These are phyloP conservation scores for Capromys pilorides DNA, from an alignment of 2,797 vertebrate genomes.

Conservation along the genomic window DNA sequence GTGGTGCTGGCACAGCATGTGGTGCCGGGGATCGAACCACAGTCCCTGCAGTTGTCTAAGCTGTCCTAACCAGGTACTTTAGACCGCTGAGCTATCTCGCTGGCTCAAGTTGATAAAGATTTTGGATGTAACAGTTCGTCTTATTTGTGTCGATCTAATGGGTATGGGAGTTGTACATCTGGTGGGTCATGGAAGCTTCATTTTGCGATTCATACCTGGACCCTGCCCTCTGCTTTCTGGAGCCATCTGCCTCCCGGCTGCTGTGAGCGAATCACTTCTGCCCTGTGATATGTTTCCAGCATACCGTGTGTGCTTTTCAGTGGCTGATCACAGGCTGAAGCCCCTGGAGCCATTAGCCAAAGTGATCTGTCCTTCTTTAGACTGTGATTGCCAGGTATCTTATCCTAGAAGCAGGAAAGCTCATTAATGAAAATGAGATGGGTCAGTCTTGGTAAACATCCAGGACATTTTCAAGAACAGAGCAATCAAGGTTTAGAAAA, in stretches of 20 bases:
- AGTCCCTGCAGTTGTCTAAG: too few relatives aligned
- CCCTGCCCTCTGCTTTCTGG: neutral
- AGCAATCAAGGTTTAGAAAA: neutral
- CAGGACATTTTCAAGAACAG: neutral
- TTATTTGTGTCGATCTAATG: neutral
- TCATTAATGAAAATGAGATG: neutral
- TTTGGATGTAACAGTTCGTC: neutral
- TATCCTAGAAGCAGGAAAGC: neutral
- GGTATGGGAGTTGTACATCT: neutral
- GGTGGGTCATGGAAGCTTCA: neutral
- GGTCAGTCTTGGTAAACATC: neutral
- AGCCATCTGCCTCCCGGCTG: neutral
- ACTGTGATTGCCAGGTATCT: neutral
- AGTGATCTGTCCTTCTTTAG: neutral
- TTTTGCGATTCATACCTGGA: neutral
- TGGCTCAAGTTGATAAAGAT: too few relatives aligned
- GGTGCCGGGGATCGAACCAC: too few relatives aligned
- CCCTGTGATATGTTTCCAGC: neutral
- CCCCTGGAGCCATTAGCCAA: neutral
- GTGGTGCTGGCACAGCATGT: too few relatives aligned
- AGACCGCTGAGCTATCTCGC: too few relatives aligned
- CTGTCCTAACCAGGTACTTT: too few relatives aligned
- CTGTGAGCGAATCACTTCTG: neutral
- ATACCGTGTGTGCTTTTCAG: neutral
- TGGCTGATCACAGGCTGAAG: neutral